phyloP scores from a whole-genome alignment of 2,113 vertebrate genomes.

The Silurus glanis region DNA sequence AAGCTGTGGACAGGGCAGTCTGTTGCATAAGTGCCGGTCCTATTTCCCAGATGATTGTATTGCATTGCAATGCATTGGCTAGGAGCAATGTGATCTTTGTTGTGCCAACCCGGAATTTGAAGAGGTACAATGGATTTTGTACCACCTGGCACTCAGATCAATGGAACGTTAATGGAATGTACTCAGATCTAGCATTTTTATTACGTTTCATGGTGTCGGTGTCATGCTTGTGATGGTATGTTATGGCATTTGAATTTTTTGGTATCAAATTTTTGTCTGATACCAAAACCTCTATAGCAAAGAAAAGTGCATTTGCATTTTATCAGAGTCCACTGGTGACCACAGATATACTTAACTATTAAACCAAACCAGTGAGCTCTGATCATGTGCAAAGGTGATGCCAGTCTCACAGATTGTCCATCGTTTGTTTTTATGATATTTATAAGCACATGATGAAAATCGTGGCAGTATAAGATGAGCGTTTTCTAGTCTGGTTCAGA shows the following conservation, averaged over 20 bases:
- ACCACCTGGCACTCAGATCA: constrained; percentile 44
- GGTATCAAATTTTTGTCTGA: constrained; percentile 22
- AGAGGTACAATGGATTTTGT: constrained; percentile 57
- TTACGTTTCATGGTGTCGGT: constrained; percentile 61
- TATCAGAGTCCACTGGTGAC: constrained; percentile 41
- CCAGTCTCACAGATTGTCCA: constrained; percentile 48
- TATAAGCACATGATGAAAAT: constrained; percentile 30
- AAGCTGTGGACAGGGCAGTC: constrained; percentile 65
- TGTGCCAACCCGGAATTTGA: constrained; percentile 61
- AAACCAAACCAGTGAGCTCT: constrained; percentile 36
- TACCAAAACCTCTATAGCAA: constrained; percentile 41
- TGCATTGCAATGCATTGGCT: constrained; percentile 63
- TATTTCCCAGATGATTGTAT: constrained; percentile 63
- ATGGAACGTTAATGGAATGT: constrained; percentile 47
- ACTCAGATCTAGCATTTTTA: constrained; percentile 62
- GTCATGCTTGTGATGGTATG: constrained; percentile 59
- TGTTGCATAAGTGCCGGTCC: constrained; percentile 75
- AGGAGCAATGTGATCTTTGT: constrained; percentile 62
- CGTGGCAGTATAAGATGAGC: constrained; percentile 52
- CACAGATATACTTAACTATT: constrained; percentile 7
- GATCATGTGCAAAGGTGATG: constrained; percentile 50
- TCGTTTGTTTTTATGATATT: constrained; percentile 42
- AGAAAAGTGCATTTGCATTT: constrained; percentile 35
- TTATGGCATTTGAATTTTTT: constrained; percentile 14
- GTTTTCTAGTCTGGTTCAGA: constrained; percentile 41